Evolutionary conservation across 2,113 vertebrate species (phyloP).

Genomic region (Platysteira castanea): DNA sequence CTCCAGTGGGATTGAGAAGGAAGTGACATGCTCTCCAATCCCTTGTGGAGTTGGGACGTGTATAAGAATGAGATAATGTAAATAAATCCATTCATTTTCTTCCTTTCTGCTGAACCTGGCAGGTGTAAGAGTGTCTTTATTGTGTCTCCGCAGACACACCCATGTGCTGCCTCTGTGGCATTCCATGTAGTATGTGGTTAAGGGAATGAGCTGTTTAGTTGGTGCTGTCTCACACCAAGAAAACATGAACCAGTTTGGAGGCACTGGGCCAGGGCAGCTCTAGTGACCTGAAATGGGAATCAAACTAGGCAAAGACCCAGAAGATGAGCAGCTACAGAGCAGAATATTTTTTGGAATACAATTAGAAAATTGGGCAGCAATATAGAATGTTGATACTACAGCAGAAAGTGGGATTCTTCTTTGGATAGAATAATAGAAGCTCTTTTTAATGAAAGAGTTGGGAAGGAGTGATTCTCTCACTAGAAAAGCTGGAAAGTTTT

Average conservation of each 20-base stretch:
- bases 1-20: too few species aligned
- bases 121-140: too few species aligned
- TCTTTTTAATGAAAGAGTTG: background rate
- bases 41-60: too few species aligned
- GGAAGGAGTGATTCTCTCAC: background rate
- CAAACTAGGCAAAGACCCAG: background rate
- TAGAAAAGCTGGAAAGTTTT: background rate
- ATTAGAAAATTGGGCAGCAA: background rate
- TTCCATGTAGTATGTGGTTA: accelerated
- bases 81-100: too few species aligned
- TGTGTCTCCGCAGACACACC: too few species aligned
- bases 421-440: background rate
- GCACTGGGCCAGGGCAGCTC: background rate
- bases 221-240: background rate
- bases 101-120: too few species aligned
- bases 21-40: too few species aligned
- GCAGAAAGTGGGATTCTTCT: background rate
- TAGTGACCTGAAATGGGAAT: background rate
- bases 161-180: background rate
- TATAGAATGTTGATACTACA: background rate
- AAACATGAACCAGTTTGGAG: background rate
- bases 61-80: too few species aligned
- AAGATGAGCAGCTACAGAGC: background rate
- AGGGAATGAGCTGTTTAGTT: background rate
- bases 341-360: background rate